Percentiles rank a stretch among this genome's conserved stretches.
Evolutionary conservation across 2,797 vertebrate species (phyloP).

Genomic region (Brachyalestes nurse): DNA sequence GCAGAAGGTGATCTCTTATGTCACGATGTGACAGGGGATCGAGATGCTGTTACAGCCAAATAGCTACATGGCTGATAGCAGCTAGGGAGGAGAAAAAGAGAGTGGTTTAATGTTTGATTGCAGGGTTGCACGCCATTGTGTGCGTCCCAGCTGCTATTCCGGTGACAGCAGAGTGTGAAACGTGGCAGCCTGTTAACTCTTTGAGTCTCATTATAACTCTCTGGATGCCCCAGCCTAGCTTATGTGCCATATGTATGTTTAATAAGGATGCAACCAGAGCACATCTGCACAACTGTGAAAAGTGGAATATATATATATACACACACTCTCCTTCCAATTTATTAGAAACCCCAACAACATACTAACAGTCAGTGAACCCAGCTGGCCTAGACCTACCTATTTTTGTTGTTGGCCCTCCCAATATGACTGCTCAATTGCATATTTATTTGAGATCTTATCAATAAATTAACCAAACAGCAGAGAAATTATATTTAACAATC

Average conservation of each 20-base stretch:
- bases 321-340: not conserved
- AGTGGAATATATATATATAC: not conserved
- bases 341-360: no score
- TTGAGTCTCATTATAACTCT: conserved; percentile 45
- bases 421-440: no score
- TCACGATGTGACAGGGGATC: conserved; percentile 84
- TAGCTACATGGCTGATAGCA: conserved; percentile 80
- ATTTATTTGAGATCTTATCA: no score
- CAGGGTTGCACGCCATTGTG: conserved; percentile 67
- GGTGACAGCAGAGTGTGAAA: conserved; percentile 61
- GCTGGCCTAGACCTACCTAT: no score
- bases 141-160: conserved; percentile 74
- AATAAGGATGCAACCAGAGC: conserved; percentile 3
- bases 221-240: not conserved
- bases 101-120: conserved; percentile 77
- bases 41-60: conserved; percentile 77
- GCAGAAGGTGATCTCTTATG: conserved; percentile 85
- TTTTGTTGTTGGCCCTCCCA: no score
- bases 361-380: no score
- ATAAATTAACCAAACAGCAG: no score
- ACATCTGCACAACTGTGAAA: not conserved
- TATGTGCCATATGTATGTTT: conserved; percentile 15
- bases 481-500: no score
- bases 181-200: conserved; percentile 19
- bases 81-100: conserved; percentile 70